Percentiles rank a stretch among this genome's conserved stretches.
These are phyloP conservation scores for Aptenodytes forsteri DNA, from an alignment of 2,113 vertebrate genomes.

Conservation along the genomic window DNA sequence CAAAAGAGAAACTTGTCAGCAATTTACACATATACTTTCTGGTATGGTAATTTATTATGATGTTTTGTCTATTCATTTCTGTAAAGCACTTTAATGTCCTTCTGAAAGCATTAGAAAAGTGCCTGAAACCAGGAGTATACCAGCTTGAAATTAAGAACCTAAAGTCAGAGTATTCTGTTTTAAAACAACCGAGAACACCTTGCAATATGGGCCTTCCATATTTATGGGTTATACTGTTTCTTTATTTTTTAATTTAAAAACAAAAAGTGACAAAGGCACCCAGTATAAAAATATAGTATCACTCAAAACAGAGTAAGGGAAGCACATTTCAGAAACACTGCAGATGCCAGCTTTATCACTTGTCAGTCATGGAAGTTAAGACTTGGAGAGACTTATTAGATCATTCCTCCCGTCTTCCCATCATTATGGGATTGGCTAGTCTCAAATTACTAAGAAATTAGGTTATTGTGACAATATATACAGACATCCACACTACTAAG, in stretches of 20 bases:
- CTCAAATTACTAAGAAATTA: conserved; percentile 7
- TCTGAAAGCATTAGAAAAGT: neutral
- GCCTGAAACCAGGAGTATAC: neutral
- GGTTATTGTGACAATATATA: conserved; percentile 26
- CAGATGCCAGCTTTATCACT: neutral
- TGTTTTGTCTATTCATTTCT: neutral
- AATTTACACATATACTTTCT: neutral
- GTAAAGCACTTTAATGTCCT: neutral
- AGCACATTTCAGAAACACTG: neutral
- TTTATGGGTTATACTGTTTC: neutral
- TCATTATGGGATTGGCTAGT: neutral
- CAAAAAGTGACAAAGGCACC: neutral
- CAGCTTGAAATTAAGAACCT: neutral
- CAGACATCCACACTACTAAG: neutral
- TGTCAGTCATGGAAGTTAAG: neutral
- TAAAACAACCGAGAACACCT: neutral
- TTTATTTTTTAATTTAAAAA: neutral
- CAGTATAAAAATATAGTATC: neutral
- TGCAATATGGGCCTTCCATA: neutral
- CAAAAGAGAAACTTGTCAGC: neutral
- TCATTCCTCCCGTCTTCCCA: neutral
- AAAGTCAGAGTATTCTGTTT: neutral
- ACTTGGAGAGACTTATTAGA: neutral
- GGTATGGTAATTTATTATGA: neutral
- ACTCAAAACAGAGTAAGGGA: neutral